Percentiles rank a stretch among this genome's conserved stretches.
Evolutionary conservation across 2,888 invertebrate genomes (phyloP).

Genomic region (Andrena flavipes): DNA sequence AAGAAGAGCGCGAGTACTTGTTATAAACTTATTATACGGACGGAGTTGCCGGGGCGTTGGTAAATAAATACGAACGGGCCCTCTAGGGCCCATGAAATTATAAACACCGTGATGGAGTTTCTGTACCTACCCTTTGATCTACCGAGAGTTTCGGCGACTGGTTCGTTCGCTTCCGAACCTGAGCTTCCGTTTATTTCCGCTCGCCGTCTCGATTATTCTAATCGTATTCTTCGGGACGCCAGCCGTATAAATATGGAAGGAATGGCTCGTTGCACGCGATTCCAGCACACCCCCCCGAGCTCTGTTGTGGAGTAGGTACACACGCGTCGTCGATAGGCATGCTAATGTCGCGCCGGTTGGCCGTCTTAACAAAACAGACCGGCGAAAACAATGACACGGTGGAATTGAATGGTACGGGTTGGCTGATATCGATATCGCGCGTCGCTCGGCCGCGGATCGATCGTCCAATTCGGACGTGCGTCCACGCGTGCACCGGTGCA

Average conservation of each 20-base stretch:
- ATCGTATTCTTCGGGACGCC: too few species aligned
- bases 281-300: not conserved
- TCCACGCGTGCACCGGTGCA: conserved; percentile 44
- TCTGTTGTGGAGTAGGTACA: not conserved
- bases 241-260: too few species aligned
- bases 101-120: conserved; percentile 33
- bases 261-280: too few species aligned
- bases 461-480: conserved; percentile 36
- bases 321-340: not conserved
- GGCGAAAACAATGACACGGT: conserved; percentile 37
- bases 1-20: conserved; percentile 67
- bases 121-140: not conserved
- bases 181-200: too few species aligned
- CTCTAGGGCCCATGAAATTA: conserved; percentile 60
- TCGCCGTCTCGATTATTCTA: too few species aligned
- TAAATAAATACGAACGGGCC: conserved; percentile 73
- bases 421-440: conserved; percentile 43
- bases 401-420: conserved; percentile 29
- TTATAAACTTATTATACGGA: conserved; percentile 77
- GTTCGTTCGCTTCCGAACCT: too few species aligned
- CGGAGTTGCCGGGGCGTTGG: conserved; percentile 75
- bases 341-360: not conserved
- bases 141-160: too few species aligned
- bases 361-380: conserved; percentile 33
- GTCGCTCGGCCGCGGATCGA: conserved; percentile 37